These are phyloP conservation scores for Brachynemurus nebulosus DNA, from an alignment of 2,888 invertebrate species.

Conservation along the genomic window DNA sequence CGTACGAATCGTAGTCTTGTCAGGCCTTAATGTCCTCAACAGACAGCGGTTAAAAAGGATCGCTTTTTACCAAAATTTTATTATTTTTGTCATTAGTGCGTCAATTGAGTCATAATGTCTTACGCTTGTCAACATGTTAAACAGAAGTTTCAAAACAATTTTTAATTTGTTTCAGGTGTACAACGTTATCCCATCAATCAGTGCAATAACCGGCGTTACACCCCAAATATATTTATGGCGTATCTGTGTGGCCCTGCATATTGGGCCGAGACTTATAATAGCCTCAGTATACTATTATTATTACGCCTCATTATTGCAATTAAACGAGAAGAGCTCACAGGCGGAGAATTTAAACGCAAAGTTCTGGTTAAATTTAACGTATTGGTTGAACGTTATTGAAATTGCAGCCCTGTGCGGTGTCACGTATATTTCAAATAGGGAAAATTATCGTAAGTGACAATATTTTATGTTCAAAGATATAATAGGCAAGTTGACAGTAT, in stretches of 20 bases:
- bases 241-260: constrained; percentile 79
- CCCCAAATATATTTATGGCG: constrained; percentile 90
- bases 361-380: constrained; percentile 56
- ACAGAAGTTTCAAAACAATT: too few species aligned
- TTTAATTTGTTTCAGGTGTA: constrained; percentile 66
- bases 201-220: constrained; percentile 87
- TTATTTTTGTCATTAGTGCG: too few species aligned
- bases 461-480: not conserved
- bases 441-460: constrained; percentile 78
- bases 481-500: too few species aligned
- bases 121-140: too few species aligned
- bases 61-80: too few species aligned
- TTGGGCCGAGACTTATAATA: constrained; percentile 80
- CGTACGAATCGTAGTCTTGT: too few species aligned
- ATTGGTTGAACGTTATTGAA: constrained; percentile 75
- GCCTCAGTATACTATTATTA: constrained; percentile 76
- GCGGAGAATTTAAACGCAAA: too few species aligned
- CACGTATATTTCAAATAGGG: constrained; percentile 85
- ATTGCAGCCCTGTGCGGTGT: constrained; percentile 78
- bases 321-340: too few species aligned
- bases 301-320: constrained; percentile 52
- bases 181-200: constrained; percentile 89
- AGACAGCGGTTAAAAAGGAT: too few species aligned
- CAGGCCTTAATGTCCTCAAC: too few species aligned
- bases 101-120: too few species aligned